Evolutionary conservation across 2,888 invertebrate species (phyloP).

Genomic region (Papilio demoleus): DNA sequence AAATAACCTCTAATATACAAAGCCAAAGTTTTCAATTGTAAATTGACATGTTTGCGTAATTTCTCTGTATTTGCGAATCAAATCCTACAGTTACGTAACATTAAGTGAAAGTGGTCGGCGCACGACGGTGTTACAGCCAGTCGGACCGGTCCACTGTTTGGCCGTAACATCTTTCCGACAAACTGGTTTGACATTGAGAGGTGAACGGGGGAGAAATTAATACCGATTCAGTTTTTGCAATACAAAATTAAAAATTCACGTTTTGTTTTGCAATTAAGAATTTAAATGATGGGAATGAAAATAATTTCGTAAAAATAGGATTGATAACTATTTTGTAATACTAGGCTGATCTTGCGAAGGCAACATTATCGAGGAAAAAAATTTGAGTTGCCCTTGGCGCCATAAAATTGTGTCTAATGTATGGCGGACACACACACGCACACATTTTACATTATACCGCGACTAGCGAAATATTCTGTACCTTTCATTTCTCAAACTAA

Average conservation of each 20-base stretch:
- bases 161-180: conserved; percentile 24
- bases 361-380: too few species aligned
- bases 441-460: too few species aligned
- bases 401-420: too few species aligned
- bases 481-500: too few species aligned
- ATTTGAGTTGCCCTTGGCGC: too few species aligned
- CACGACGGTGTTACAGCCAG: neutral
- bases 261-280: neutral
- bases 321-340: too few species aligned
- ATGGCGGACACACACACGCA: too few species aligned
- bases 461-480: too few species aligned
- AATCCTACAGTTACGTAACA: conserved; percentile 33
- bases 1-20: neutral
- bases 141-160: conserved; percentile 7
- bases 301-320: too few species aligned
- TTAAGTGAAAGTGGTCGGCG: conserved; percentile 34
- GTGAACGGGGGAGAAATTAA: conserved; percentile 20
- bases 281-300: neutral
- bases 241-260: neutral
- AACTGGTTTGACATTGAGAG: conserved; percentile 30
- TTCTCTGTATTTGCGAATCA: conserved; percentile 29
- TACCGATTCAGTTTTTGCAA: conserved; percentile 18
- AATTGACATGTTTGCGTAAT: neutral
- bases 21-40: neutral
- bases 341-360: too few species aligned